Percentiles rank a stretch among this genome's conserved stretches.
Evolutionary conservation across 2,888 invertebrate genomes (phyloP).

Genomic region (Phaedon cochleariae): DNA sequence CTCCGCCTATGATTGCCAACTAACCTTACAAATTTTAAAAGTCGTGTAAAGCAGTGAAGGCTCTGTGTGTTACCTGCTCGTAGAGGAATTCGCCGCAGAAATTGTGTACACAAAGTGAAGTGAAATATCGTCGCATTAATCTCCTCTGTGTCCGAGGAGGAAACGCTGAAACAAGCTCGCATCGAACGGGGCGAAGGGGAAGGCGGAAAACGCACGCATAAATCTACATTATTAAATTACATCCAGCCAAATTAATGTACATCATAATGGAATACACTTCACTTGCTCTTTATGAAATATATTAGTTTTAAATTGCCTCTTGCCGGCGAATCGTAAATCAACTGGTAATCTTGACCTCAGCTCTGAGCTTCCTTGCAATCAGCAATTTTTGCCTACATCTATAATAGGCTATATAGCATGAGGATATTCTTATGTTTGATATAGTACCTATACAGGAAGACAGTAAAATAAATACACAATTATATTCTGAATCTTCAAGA

Average conservation of each 20-base stretch:
- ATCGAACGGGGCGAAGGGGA: conserved; percentile 24
- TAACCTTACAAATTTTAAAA: conserved; percentile 21
- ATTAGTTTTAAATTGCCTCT: conserved; percentile 30
- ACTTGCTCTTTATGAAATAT: conserved; percentile 28
- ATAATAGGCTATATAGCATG: too few species aligned
- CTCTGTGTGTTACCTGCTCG: conserved; percentile 39
- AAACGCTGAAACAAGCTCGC: conserved; percentile 38
- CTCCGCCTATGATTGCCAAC: conserved; percentile 7
- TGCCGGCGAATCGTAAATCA: conserved; percentile 22
- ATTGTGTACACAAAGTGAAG: conserved; percentile 39
- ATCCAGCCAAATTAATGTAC: conserved; percentile 32
- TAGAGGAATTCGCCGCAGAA: conserved; percentile 46
- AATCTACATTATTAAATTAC: conserved; percentile 45
- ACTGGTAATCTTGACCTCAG: conserved; percentile 18
- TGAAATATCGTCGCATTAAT: conserved; percentile 47
- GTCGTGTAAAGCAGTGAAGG: conserved; percentile 13
- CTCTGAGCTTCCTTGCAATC: conserved; percentile 8
- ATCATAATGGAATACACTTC: conserved; percentile 33
- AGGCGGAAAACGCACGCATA: conserved; percentile 32
- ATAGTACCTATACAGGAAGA: too few species aligned
- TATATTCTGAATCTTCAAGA: too few species aligned
- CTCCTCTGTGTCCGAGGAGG: conserved; percentile 44
- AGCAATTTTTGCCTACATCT: background rate
- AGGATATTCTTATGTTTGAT: too few species aligned
- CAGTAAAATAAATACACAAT: too few species aligned